Percentiles rank a stretch among this genome's conserved stretches.
Conservation (phyloP, 2,888 invertebrate species). For the Polyommatus iphigenia region DNA sequence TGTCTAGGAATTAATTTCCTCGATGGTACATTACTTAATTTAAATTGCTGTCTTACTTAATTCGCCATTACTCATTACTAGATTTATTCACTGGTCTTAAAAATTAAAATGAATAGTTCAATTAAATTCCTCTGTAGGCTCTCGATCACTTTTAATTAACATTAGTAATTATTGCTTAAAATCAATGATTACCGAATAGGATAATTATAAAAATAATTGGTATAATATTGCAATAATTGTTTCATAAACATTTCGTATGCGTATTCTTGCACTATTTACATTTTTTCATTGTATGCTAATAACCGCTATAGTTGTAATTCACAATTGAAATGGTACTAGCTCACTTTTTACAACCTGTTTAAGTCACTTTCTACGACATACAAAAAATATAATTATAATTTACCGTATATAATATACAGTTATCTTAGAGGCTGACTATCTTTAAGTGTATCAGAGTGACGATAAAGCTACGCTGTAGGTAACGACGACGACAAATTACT, state of each 20-base stretch:
- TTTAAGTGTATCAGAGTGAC: not conserved
- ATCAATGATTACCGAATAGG: not conserved
- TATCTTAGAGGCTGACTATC: conserved; percentile 17
- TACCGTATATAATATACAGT: conserved; percentile 29
- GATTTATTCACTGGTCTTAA: not conserved
- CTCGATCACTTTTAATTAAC: not conserved
- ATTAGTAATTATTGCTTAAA: not conserved
- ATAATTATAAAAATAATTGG: conserved; percentile 8
- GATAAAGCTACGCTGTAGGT: not conserved
- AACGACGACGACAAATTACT: not conserved
- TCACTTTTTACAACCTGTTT: conserved; percentile 28
- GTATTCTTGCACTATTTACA: not conserved
- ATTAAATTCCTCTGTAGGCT: not conserved
- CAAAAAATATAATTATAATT: conserved; percentile 30
- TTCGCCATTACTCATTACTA: no score
- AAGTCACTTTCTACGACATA: conserved; percentile 29
- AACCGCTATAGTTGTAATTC: not conserved
- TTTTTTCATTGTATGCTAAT: conserved; percentile 27
- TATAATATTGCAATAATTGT: not conserved
- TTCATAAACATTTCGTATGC: not conserved
- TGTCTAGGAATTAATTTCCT: no score
- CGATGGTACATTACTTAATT: no score
- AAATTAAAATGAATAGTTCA: not conserved
- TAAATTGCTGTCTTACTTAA: not conserved
- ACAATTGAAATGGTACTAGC: conserved; percentile 23